phyloP scores from a whole-genome alignment of 2,113 vertebrate genomes.

The Aegithalos caudatus region DNA sequence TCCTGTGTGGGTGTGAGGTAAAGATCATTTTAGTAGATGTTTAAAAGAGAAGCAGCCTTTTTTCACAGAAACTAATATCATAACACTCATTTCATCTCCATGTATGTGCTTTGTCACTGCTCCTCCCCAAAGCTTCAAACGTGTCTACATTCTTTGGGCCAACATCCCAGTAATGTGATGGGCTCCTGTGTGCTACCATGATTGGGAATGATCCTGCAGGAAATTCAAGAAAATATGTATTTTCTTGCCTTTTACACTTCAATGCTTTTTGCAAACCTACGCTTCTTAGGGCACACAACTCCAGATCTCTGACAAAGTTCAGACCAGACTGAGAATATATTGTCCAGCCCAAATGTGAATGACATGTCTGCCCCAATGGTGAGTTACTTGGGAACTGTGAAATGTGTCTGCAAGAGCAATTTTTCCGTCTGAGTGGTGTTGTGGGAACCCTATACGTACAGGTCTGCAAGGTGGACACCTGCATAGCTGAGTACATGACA shows the following conservation, averaged over 20 bases:
- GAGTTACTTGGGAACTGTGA: not conserved
- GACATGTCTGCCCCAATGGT: not conserved
- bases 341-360: not conserved
- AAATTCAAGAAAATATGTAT: not conserved
- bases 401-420: not conserved
- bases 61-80: not conserved
- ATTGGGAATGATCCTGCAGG: fast-evolving
- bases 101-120: not conserved
- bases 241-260: not conserved
- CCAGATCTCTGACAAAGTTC: not conserved
- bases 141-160: not conserved
- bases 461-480: not conserved
- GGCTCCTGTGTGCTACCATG: not conserved
- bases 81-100: not conserved
- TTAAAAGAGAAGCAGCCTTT: not conserved
- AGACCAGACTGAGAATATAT: not conserved
- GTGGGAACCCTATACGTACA: not conserved
- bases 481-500: not conserved
- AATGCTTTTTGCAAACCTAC: not conserved
- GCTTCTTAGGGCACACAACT: not conserved
- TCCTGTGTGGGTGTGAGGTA: not conserved
- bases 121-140: not conserved
- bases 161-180: not conserved
- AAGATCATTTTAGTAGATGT: not conserved
- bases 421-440: not conserved